Evolutionary conservation across 2,797 vertebrate species (phyloP), one percentile per base, ranked within the genome.

Genomic region (Rhinoraja longicauda): DNA sequence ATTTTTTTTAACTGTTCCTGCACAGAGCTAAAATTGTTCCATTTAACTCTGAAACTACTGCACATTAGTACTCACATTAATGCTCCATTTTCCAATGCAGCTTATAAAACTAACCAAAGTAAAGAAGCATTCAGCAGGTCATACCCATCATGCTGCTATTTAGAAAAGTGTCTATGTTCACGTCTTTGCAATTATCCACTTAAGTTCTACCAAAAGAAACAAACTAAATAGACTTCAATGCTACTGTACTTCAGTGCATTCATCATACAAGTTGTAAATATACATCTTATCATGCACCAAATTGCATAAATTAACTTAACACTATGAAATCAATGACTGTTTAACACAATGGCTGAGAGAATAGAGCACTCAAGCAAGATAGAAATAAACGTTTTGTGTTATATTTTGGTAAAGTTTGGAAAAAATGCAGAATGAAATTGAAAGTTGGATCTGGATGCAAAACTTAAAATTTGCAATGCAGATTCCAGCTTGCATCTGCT

Each of bases 61-160:
- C 90, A 53, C 90, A 29, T 92, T 92, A 75, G 93, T 93, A 93
- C 93, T 93, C 79, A 82, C 93, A 93, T 93, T 93, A 90, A 94
- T 8, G 94, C 36, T 53, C 84, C 93, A 92, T 53, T 59, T 57
- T 90, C 32, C 26, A 91, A 81, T 39, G 45, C 53, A 36, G 36
- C 21, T 76, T 90, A 93, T 4, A 53, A 70, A 77, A 59, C 39
- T 57, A 93, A 93, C 93, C 93, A 93, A 93, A 93, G 93, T 81
- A 93, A 93, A 93, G 93, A 92, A 13, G 6, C 81, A 93, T 6
- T 86, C 92, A 76, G 78, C 67, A 93, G 93, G 93, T 93, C 93
- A 92, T 93, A 93, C 72, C 90, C 90, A 92, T 92, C 90, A 92
- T 73, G 90, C 90, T 39, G 90, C 90, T 73, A 75, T 10, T 92